Evolutionary conservation across 2,888 invertebrate genomes (phyloP), one percentile per base, ranked within the genome.

Genomic region (Lasioglossum figueresi): DNA sequence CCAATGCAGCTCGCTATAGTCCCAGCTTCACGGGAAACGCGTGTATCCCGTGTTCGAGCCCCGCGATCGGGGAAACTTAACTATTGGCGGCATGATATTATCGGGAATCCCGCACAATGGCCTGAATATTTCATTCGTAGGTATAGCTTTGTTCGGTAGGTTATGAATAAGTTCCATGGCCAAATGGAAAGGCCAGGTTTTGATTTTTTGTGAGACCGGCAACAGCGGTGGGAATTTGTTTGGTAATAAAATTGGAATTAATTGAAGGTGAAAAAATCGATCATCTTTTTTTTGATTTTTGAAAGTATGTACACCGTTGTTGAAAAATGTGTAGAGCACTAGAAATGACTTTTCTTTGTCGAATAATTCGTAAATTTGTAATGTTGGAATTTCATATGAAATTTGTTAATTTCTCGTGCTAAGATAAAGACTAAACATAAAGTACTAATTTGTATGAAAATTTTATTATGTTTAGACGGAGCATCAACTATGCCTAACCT

Each of bases 81-180:
- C 70, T 40, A 52, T 34, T n/a, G 59, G 40, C 16, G 43, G 34
- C 16, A 19, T 48, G 63, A 78, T 78, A 71, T 82, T 59, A 3
- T 37, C 12, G 16, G 48, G 59, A 56, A 79, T 82, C 52, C 75
- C 43, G 12, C 48, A 23, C 70, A 52, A 16, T 12, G 2, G 19
- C 78, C 27, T 81, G 83, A 83, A 78, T 84, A 79, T 83, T 83
- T 84, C 43, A 84, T 52, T 83, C 78, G 71, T 52, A 71, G 71
- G 75, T 78, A 79, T 63, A 75, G 83, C 75, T 79, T 83, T 78
- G 83, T 78, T 63, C 63, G 45, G n/a, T 45, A 37, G 71, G 52
- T 45, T 75, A 76, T 83, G 83, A 84, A 84, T 84, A 78, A 83
- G 76, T 83, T 48, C 63, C n/a, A 27, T 6, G 23, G 14, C 23